These are phyloP conservation scores for Halcyon chelicuti DNA, from an alignment of 2,797 vertebrate genomes.

Conservation along the genomic window DNA sequence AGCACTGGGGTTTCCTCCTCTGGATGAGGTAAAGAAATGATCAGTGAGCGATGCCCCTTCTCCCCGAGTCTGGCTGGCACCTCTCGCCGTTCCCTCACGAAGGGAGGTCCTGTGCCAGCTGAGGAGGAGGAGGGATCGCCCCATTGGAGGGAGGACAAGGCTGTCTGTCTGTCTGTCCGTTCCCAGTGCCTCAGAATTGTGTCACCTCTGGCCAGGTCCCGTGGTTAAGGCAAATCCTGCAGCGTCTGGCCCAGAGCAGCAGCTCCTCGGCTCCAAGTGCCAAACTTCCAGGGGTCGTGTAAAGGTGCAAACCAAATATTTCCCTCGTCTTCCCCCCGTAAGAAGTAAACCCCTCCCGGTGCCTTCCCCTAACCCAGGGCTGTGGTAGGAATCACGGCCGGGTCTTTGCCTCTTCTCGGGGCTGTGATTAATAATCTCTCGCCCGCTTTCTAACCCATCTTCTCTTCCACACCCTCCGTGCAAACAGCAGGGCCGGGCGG, in stretches of 20 bases:
- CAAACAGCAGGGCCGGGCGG: neutral
- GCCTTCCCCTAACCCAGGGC: rapidly evolving
- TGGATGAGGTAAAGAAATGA: neutral
- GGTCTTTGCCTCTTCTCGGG: neutral
- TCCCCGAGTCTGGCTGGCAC: rapidly evolving
- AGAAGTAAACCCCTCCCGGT: neutral
- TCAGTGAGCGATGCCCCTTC: neutral
- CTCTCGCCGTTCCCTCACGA: neutral
- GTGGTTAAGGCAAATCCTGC: rapidly evolving
- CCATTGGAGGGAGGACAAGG: rapidly evolving
- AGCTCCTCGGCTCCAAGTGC: neutral
- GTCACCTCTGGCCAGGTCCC: rapidly evolving
- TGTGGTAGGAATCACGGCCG: rapidly evolving
- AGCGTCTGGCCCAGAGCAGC: neutral
- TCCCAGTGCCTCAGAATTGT: rapidly evolving
- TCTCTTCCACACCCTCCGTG: neutral
- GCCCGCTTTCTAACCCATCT: neutral
- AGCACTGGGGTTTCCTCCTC: neutral
- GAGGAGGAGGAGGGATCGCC: neutral
- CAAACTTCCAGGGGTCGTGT: neutral
- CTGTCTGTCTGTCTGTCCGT: rapidly evolving
- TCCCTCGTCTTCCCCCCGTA: neutral
- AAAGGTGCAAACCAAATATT: neutral
- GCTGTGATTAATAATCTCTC: neutral
- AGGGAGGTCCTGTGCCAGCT: rapidly evolving